Conservation (phyloP, 2,113 vertebrate species). For the Tupaia tana region DNA sequence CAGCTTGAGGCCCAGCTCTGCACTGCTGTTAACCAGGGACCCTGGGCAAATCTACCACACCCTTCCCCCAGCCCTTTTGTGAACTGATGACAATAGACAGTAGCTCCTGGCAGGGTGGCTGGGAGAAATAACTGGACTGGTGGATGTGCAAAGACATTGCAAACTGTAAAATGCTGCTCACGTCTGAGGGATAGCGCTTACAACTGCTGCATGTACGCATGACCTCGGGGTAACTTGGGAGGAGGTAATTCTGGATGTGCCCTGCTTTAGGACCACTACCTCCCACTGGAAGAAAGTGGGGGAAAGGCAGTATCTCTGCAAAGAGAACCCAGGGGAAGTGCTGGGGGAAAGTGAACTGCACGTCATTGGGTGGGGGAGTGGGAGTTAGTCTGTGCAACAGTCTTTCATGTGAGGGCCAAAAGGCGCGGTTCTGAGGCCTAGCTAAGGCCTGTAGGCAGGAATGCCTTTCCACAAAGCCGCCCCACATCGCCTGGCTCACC, state of each 20-base stretch:
- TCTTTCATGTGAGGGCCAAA: constrained; percentile 42
- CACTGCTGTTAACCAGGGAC: background rate
- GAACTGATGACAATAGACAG: constrained; percentile 13
- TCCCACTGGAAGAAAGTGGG: background rate
- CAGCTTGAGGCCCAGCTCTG: constrained; percentile 5
- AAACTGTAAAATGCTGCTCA: background rate
- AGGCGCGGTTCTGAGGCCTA: background rate
- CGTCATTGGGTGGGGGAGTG: background rate
- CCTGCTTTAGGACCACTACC: background rate
- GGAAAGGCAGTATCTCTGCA: background rate
- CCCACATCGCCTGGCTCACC: background rate
- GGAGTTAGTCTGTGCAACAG: background rate
- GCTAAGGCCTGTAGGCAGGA: background rate
- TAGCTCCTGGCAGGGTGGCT: background rate
- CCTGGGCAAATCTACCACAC: background rate
- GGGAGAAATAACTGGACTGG: background rate
- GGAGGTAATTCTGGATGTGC: background rate
- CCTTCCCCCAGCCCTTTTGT: background rate
- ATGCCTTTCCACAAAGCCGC: background rate
- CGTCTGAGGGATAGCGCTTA: background rate
- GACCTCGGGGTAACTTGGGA: constrained; percentile 41
- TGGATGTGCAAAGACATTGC: background rate
- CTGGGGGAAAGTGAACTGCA: background rate
- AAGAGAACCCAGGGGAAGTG: accelerated
- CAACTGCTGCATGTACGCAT: background rate